Evolutionary conservation across 2,888 invertebrate species (phyloP).

Genomic region (Phyllotreta striolata): DNA sequence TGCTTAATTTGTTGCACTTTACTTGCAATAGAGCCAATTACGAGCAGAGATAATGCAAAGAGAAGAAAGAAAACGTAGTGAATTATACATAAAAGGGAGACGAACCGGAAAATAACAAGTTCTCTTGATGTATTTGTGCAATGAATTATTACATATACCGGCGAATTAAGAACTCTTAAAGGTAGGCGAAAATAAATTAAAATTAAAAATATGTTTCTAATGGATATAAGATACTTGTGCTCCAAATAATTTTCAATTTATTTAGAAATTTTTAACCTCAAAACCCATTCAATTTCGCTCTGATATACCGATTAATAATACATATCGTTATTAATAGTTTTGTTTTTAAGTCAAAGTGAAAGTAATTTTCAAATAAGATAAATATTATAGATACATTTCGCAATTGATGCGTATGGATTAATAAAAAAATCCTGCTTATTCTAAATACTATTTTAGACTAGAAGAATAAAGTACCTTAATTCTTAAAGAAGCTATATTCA

Average conservation of each 20-base stretch:
- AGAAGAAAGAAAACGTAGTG: conserved; percentile 2
- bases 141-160: neutral
- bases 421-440: too few relatives aligned
- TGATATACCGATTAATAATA: conserved; percentile 1
- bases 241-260: neutral
- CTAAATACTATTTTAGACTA: too few relatives aligned
- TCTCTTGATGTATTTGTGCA: neutral
- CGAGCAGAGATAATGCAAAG: conserved; percentile 8
- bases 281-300: conserved; percentile 2
- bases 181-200: conserved; percentile 1
- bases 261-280: neutral
- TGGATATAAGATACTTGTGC: too few relatives aligned
- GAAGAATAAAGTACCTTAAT: too few relatives aligned
- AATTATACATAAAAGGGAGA: conserved; percentile 10
- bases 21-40: conserved; percentile 25
- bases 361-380: conserved; percentile 2
- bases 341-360: conserved; percentile 14
- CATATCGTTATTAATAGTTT: conserved; percentile 4
- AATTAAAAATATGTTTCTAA: too few relatives aligned
- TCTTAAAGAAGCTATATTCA: too few relatives aligned
- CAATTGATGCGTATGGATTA: too few relatives aligned
- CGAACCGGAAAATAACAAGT: conserved; percentile 17
- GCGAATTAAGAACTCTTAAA: neutral
- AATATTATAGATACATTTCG: conserved; percentile 6
- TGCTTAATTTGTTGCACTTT: conserved; percentile 30